A percentile compares a stretch with the other conserved stretches of the same genome.
Evolutionary conservation across 2,113 vertebrate species (phyloP).

Genomic region (Ictidomys tridecemlineatus): DNA sequence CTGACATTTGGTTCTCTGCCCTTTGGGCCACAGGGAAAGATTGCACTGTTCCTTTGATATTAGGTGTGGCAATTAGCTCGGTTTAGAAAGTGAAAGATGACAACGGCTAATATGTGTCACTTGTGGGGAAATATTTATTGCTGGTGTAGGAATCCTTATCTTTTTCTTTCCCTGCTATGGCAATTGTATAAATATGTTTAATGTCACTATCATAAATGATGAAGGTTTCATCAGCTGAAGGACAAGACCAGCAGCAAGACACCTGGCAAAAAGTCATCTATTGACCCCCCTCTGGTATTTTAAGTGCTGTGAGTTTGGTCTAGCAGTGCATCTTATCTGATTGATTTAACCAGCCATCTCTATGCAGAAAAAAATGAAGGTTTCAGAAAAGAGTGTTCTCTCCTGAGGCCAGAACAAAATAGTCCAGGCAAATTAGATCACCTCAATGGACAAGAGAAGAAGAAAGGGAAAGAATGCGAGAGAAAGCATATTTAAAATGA

Average conservation of each 20-base stretch:
- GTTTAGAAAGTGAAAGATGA: neutral
- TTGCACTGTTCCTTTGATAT: neutral
- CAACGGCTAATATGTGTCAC: neutral
- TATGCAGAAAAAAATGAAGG: neutral
- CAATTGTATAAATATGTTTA: neutral
- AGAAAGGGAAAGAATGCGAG: neutral
- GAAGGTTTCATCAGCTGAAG: neutral
- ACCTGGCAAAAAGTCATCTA: neutral
- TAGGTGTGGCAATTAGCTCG: neutral
- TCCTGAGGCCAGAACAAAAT: neutral
- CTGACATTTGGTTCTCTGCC: neutral
- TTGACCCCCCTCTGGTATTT: neutral
- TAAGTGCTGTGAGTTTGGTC: neutral
- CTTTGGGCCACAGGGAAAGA: neutral
- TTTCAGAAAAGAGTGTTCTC: neutral
- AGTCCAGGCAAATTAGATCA: neutral
- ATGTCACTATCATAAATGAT: neutral
- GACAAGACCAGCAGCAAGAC: neutral
- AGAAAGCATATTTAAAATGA: neutral
- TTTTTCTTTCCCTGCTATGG: neutral
- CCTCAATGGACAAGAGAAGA: neutral
- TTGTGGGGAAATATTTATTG: neutral
- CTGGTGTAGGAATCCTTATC: neutral
- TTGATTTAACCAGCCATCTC: neutral
- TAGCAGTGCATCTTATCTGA: neutral